Evolutionary conservation across 2,888 invertebrate genomes (phyloP).

Genomic region (Acanthosoma haemorrhoidale): DNA sequence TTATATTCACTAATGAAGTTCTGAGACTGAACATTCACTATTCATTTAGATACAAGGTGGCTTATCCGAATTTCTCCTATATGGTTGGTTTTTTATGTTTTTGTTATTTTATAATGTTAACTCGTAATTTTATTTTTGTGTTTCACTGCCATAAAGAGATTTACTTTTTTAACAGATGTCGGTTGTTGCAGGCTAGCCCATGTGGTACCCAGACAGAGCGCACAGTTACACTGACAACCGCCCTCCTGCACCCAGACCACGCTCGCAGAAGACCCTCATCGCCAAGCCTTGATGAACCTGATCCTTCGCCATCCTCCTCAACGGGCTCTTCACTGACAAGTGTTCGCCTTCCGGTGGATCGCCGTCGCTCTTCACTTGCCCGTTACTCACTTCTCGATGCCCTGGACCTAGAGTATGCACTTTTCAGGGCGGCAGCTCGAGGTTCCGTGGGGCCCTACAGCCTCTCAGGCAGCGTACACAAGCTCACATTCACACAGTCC

Average conservation of each 20-base stretch:
- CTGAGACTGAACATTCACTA: too few species aligned
- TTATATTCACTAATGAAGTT: too few species aligned
- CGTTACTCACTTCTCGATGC: slow-evolving; percentile 64
- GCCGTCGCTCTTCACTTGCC: slow-evolving; percentile 43
- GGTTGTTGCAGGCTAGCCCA: slow-evolving; percentile 49
- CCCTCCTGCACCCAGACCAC: slow-evolving; percentile 62
- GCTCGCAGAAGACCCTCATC: slow-evolving; percentile 50
- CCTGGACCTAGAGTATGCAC: slow-evolving; percentile 63
- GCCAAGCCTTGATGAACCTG: slow-evolving; percentile 36
- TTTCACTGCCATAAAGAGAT: too few species aligned
- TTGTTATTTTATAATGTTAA: too few species aligned
- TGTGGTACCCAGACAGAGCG: slow-evolving; percentile 42
- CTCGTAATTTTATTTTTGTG: too few species aligned
- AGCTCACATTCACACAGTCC: slow-evolving; percentile 67
- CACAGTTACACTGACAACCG: slow-evolving; percentile 35
- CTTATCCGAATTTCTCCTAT: too few species aligned
- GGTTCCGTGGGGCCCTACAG: slow-evolving; percentile 65
- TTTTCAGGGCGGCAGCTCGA: slow-evolving; percentile 61
- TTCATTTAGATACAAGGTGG: too few species aligned
- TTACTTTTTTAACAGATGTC: too few species aligned
- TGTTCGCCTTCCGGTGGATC: slow-evolving; percentile 45
- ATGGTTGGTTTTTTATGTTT: too few species aligned
- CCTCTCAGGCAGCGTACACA: slow-evolving; percentile 64
- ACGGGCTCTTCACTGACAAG: slow-evolving; percentile 57
- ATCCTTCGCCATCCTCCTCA: slow-evolving; percentile 49